These are phyloP conservation scores for Chymomyza procnemis DNA, from an alignment of 2,888 invertebrate species.

Conservation along the genomic window DNA sequence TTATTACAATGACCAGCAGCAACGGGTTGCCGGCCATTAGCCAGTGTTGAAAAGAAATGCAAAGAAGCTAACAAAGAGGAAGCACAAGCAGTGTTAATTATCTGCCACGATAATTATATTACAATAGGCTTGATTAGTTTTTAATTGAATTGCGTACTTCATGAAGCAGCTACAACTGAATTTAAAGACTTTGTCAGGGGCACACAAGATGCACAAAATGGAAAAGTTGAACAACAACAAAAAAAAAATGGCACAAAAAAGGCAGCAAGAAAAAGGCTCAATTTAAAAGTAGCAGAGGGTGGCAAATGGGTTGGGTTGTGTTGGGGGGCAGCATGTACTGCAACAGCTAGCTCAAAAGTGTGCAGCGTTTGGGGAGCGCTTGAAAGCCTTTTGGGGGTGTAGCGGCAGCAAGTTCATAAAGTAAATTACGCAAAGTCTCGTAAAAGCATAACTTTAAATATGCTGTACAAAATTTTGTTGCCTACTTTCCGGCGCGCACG, in stretches of 20 bases:
- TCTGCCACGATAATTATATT: conserved; percentile 71
- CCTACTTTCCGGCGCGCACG: neutral
- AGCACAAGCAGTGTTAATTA: conserved; percentile 60
- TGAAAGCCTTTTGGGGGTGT: neutral
- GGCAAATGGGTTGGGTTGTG: neutral
- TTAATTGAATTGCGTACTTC: conserved; percentile 68
- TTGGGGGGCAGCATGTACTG: neutral
- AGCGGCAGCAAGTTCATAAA: conserved; percentile 63
- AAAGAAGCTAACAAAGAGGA: conserved; percentile 17
- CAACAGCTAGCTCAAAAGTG: neutral
- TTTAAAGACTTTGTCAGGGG: conserved; percentile 33
- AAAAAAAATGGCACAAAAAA: too few relatives aligned
- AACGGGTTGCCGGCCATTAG: conserved; percentile 56
- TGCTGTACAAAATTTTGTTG: neutral
- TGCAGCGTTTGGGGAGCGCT: neutral
- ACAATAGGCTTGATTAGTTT: conserved; percentile 75
- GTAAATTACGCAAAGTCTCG: conserved; percentile 63
- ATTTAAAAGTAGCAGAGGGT: neutral
- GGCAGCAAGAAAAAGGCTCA: neutral
- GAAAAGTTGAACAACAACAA: conserved; percentile 6
- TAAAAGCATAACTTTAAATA: conserved; percentile 47
- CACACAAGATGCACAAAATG: conserved; percentile 16
- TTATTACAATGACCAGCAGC: conserved; percentile 30
- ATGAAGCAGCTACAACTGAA: conserved; percentile 19
- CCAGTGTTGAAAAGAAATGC: conserved; percentile 43